Evolutionary conservation across 1,140 invertebrate species (phyloP), one percentile per base, ranked within the genome.

Genomic region (Sminthurinus signatus): DNA sequence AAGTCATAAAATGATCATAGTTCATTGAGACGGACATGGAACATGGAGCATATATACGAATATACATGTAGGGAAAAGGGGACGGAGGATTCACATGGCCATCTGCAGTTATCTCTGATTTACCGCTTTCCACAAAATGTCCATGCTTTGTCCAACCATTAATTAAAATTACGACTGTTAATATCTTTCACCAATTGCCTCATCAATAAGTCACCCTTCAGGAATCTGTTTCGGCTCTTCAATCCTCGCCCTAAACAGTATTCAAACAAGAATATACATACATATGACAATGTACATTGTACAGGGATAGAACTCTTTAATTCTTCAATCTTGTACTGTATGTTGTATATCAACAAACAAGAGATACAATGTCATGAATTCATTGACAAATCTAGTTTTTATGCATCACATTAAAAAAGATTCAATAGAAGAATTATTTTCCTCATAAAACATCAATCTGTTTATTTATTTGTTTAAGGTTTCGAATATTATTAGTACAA

Each of bases 1-100:
- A 59, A 67, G 65, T 67, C 60, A 67, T 67, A 67, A 67, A 67
- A 67, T 63, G 65, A 62, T 62, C 65, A 62, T 62, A 67, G 60
- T 63, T 67, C 60, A 62, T 57, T 57, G 54, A 57, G 60, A 52
- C 32, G 19, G 65, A 67, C 65, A 55, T 59, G 42, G 36, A 51
- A 67, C 65, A 67, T 67, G 65, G 65, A n/a, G 46, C 55, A 67
- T 8, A 36, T n/a, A n/a, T n/a, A n/a, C n/a, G n/a, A n/a, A n/a
- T n/a, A n/a, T n/a, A n/a, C n/a, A n/a, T n/a, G n/a, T n/a, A n/a
- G n/a, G n/a, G n/a, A 36, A 36, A 36, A 15, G 60, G 60, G 60
- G 59, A 66, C 25, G 58, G 64, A 36, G 64, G 58, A 59, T 55
- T 66, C 59, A 29, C 39, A 31, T 62, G 60, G 56, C 65, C 60